Evolutionary conservation across 2,797 vertebrate species (phyloP).

Genomic region (Danio choprae): DNA sequence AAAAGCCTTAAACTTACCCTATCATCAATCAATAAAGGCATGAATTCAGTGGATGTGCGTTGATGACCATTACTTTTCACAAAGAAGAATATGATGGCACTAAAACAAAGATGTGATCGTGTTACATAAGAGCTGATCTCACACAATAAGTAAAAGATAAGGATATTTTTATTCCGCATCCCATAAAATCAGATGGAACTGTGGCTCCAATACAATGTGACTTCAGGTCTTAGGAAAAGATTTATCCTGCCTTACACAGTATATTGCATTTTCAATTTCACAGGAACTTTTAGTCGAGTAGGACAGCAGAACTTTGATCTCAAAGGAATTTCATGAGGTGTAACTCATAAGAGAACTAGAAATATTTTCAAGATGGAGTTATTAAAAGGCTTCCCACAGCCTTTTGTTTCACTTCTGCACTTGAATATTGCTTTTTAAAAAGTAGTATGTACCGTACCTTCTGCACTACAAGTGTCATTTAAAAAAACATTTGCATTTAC

Average conservation of each 20-base stretch:
- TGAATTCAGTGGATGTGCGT: slow-evolving; percentile 66
- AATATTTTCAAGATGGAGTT: not conserved
- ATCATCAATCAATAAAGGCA: slow-evolving; percentile 83
- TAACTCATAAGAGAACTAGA: not conserved
- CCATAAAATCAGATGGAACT: slow-evolving; percentile 1
- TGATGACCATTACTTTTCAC: slow-evolving; percentile 83
- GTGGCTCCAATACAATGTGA: not conserved
- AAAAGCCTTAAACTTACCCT: slow-evolving; percentile 50
- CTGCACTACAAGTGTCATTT: no score
- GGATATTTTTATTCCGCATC: slow-evolving; percentile 14
- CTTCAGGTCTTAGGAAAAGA: slow-evolving; percentile 3
- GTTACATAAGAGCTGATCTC: not conserved
- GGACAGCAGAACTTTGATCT: not conserved
- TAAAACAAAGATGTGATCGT: slow-evolving; percentile 62
- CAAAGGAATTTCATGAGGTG: slow-evolving; percentile 1
- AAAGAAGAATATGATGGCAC: slow-evolving; percentile 88
- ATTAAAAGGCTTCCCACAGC: no score
- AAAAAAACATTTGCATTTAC: no score
- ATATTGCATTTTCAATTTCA: slow-evolving; percentile 37
- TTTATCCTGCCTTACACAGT: slow-evolving; percentile 19
- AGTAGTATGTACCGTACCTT: no score
- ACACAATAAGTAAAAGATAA: slow-evolving; percentile 11
- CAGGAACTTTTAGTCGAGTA: not conserved
- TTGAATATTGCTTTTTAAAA: no score
- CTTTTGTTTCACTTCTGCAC: no score